phyloP scores from a whole-genome alignment of 30 jellyfish, hydroid and myxozoan genomes.

The Turritopsis rubra region DNA sequence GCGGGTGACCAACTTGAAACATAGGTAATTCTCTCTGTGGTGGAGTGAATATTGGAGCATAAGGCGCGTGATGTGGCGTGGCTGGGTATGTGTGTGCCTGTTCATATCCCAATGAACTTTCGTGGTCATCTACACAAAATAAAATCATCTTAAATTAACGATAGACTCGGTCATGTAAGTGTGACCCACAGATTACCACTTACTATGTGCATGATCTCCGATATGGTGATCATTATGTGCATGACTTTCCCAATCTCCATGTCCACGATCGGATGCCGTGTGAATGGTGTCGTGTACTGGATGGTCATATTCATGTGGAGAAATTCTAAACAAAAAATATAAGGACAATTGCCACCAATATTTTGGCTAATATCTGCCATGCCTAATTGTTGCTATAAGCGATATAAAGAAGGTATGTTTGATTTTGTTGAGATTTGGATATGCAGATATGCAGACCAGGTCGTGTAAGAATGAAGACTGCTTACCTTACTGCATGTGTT shows the following conservation, averaged over 20 bases:
- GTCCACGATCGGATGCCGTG: constrained; percentile 22
- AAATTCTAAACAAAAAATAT: not conserved
- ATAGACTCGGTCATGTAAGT: not conserved
- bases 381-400: too few species aligned
- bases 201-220: not conserved
- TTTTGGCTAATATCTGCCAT: too few species aligned
- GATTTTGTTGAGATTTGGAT: too few species aligned
- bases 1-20: constrained; percentile 23
- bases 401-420: too few species aligned
- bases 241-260: not conserved
- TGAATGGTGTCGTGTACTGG: constrained; percentile 20
- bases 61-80: constrained; percentile 4
- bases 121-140: not conserved
- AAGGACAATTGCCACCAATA: not conserved
- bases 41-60: constrained; percentile 18
- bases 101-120: not conserved
- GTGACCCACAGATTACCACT: not conserved
- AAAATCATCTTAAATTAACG: not conserved
- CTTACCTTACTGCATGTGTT: constrained; percentile 14
- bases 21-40: constrained; percentile 22
- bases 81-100: constrained; percentile 24
- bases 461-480: not conserved
- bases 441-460: too few species aligned
- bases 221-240: not conserved
- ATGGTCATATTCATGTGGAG: constrained; percentile 16